Conservation (phyloP, 2,113 vertebrate species). For the Mormoops blainvillei region DNA sequence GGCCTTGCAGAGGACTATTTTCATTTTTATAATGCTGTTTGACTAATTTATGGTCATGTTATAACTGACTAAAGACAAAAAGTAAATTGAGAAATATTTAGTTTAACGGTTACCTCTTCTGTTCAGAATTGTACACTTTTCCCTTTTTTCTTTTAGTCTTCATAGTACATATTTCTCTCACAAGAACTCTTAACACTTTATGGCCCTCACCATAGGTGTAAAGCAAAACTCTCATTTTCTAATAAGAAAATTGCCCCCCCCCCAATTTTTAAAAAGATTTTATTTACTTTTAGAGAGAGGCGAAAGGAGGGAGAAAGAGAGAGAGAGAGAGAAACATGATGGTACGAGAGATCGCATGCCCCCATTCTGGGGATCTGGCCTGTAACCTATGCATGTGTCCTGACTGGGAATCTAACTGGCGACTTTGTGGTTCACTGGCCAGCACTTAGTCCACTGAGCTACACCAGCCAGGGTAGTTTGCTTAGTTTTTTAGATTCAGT, state of each 20-base stretch:
- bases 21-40: not conserved
- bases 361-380: too few relatives aligned
- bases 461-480: too few relatives aligned
- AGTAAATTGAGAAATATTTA: not conserved
- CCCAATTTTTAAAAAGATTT: not conserved
- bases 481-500: accelerated
- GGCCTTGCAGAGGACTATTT: not conserved
- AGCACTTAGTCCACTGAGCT: too few relatives aligned
- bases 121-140: not conserved
- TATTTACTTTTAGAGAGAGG: too few relatives aligned
- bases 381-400: too few relatives aligned
- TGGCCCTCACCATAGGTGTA: not conserved
- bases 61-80: not conserved
- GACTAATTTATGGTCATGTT: not conserved
- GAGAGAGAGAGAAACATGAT: too few relatives aligned
- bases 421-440: too few relatives aligned
- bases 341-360: too few relatives aligned
- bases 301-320: too few relatives aligned
- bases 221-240: not conserved
- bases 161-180: not conserved
- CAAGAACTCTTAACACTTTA: not conserved
- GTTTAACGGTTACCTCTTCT: not conserved
- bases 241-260: not conserved
- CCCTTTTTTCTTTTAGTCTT: not conserved
- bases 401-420: too few relatives aligned